Evolutionary conservation across 2,888 invertebrate species (phyloP), one percentile per base, ranked within the genome.

Genomic region (Antitype chi): DNA sequence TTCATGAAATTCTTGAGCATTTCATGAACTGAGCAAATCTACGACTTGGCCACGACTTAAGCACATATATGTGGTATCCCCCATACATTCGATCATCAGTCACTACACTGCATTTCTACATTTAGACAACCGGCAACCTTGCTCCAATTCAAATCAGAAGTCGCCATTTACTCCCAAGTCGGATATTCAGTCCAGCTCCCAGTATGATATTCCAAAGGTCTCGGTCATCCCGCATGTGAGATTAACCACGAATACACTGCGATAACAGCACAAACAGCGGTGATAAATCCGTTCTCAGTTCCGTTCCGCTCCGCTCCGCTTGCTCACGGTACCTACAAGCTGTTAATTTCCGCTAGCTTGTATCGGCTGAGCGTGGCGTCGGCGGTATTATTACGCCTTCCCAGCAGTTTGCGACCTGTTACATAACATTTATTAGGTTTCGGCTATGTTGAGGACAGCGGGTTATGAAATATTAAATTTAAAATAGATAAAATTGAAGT

Each of bases 341-440:
- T 94, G 95, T 96, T 96, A 96, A 96, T 96, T 96, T 96, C 96
- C 96, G 96, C 94, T 91, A 89, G 93, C 93, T 93, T 95, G 95
- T 95, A 95, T 95, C 94, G 94, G 90, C 91, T 91, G 92, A 93
- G 94, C 93, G 89, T 90, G 90, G 94, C 91, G 89, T 90, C 92
- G 89, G 91, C 88, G 88, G 94, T 94, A 95, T 95, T 96, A 96
- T 95, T 95, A 94, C 94, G 94, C 94, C 94, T 95, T 94, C 89
- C 92, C 89, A 93, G 91, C 91, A 93, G 94, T 94, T 95, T 94
- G 94, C 91, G 94, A 95, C 94, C 92, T 93, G 94, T 94, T 96
- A 94, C 93, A 91, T 94, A 94, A 94, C 94, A 91, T 91, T 91
- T 86, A 87, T 90, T 90, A 89, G 82, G 87, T 53, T 81, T 55